Evolutionary conservation across 2,888 invertebrate species (phyloP).

Genomic region (Pristionchus maxplancki): DNA sequence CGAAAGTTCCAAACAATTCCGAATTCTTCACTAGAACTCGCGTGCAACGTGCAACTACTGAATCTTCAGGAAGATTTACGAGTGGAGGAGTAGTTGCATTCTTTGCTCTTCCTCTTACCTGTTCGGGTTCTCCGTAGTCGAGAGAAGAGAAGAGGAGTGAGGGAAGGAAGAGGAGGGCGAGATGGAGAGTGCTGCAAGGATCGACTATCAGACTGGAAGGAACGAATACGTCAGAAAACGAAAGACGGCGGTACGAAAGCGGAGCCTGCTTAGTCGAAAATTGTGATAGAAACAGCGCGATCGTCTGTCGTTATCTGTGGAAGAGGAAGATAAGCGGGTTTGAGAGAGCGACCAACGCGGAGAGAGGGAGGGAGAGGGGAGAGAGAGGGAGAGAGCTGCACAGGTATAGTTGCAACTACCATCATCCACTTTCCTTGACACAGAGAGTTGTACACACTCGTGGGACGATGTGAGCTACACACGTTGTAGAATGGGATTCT

Average conservation of each 20-base stretch:
- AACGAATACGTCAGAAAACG: background rate
- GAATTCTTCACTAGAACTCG: background rate
- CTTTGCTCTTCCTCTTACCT: slow-evolving; percentile 15
- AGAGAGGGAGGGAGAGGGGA: background rate
- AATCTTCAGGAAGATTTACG: background rate
- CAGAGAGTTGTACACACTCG: slow-evolving; percentile 1
- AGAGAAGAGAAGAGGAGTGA: background rate
- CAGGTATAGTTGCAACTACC: slow-evolving; percentile 40
- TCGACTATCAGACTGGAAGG: background rate
- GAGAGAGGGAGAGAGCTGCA: background rate
- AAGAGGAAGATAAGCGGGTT: slow-evolving; percentile 44
- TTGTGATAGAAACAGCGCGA: slow-evolving; percentile 35
- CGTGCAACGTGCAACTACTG: background rate
- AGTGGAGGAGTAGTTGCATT: background rate
- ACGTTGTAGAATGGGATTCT: background rate
- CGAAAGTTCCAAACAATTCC: background rate
- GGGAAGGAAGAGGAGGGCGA: background rate
- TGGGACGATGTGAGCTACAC: background rate
- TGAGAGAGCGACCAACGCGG: slow-evolving; percentile 5
- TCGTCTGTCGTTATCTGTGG: slow-evolving; percentile 40
- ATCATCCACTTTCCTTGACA: slow-evolving; percentile 25
- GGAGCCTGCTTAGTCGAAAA: background rate
- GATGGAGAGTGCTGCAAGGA: background rate
- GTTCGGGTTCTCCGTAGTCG: slow-evolving; percentile 19
- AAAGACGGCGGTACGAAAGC: background rate